Evolutionary conservation across 2,797 vertebrate species (phyloP), one percentile per base, ranked within the genome.

Genomic region (Spondyliosoma cantharus): DNA sequence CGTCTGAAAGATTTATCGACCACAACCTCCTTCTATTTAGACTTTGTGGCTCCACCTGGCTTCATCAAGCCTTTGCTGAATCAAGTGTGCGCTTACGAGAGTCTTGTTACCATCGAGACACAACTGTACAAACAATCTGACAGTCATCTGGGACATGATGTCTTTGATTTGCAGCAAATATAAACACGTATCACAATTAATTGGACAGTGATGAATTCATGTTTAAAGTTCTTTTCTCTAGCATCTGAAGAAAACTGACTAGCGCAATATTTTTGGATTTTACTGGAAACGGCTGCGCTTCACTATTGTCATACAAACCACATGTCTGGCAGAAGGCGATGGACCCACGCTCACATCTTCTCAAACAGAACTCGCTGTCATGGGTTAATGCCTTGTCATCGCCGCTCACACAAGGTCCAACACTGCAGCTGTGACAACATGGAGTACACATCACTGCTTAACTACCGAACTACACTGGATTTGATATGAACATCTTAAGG

Each of bases 271-370:
- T 45, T 37, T 37, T 37, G 2, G 1, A 9, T 37, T 37, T 37
- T 9, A 46, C 45, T 46, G 45, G 45, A 46, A 37, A 37, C 4
- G 4, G 71, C 69, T 56, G 54, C 5, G 9, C 60, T 83, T 56
- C 7, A 37, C 16, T 29, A 53, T 24, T 7, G 25, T 72, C 20
- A 48, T 13, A 42, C 22, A 25, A 54, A 48, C 58, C 76, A 83
- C 19, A 78, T 71, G 81, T 81, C 60, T 71, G 74, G 32, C 45
- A 37, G 2, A 3, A 25, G 50, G 71, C 71, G 61, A 8, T 49
- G 27, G 81, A 68, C 70, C 64, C 7, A 17, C 4, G 9, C 24
- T 45, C 9, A 52, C 61, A 58, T 29, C 24, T 17, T 20, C 27
- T 80, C 43, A 59, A 37, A n/a, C 19, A 42, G 2, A 61, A 46